phyloP scores from a whole-genome alignment of 2,113 vertebrate genomes.

The Sinocyclocheilus maitianheensis region DNA sequence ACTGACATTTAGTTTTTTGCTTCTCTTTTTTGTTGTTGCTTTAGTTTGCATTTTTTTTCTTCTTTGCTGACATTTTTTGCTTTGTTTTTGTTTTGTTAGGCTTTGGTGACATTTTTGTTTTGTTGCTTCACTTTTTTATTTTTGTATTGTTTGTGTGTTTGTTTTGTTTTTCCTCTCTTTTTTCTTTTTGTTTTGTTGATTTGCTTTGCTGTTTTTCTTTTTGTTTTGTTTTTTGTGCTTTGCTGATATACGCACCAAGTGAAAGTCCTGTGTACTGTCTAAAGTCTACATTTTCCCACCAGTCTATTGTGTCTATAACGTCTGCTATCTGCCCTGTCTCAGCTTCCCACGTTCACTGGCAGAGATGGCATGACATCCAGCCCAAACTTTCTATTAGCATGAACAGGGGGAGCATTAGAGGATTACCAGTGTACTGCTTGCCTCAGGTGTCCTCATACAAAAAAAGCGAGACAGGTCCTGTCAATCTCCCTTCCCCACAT shows the following conservation, averaged over 20 bases:
- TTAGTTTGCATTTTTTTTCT: neutral
- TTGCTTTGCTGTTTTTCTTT: neutral
- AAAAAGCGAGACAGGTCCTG: neutral
- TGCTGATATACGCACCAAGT: neutral
- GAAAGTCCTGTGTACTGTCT: neutral
- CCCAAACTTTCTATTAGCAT: constrained; percentile 28
- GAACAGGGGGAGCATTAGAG: neutral
- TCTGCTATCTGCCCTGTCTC: neutral
- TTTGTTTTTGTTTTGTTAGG: no score
- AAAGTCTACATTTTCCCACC: constrained; percentile 6
- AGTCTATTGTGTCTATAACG: constrained; percentile 13
- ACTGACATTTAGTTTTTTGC: no score
- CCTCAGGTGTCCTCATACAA: constrained; percentile 1
- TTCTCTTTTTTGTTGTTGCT: neutral
- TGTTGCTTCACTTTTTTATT: neutral
- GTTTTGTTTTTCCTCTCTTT: neutral
- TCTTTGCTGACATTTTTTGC: no score
- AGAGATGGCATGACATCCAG: neutral
- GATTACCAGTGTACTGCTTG: constrained; percentile 21
- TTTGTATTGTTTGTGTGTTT: neutral
- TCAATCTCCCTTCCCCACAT: neutral
- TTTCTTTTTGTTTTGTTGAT: neutral
- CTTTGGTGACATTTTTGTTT: neutral
- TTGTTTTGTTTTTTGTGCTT: neutral
- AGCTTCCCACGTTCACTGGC: neutral